A percentile compares a stretch with the other conserved stretches of the same genome.
Evolutionary conservation across 1,140 invertebrate species (phyloP).

Genomic region (Zaprionus camerounensis): DNA sequence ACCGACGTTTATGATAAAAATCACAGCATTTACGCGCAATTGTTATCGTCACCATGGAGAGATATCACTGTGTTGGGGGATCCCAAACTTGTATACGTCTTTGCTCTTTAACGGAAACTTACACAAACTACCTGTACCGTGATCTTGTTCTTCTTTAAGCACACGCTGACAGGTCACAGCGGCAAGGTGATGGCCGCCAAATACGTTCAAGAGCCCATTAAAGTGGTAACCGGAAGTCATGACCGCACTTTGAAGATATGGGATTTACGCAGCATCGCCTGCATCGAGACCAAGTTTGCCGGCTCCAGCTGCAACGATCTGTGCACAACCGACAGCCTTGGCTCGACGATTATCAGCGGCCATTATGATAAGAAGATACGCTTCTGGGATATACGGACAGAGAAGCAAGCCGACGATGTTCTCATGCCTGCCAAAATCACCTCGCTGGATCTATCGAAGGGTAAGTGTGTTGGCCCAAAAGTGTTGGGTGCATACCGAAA

Average conservation of each 20-base stretch:
- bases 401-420: constrained; percentile 92
- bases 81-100: not conserved
- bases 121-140: constrained; percentile 35
- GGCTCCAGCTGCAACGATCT: constrained; percentile 98
- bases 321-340: constrained; percentile 93
- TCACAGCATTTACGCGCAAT: not conserved
- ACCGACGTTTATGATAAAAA: not conserved
- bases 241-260: constrained; percentile 98
- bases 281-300: constrained; percentile 98
- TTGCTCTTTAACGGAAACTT: constrained; percentile 50
- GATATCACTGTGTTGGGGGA: not conserved
- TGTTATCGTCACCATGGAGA: not conserved
- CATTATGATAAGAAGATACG: constrained; percentile 98
- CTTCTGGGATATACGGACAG: constrained; percentile 97
- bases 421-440: constrained; percentile 96
- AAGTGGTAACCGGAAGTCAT: constrained; percentile 96
- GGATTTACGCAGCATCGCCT: constrained; percentile 96
- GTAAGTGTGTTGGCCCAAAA: constrained; percentile 85
- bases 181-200: constrained; percentile 97
- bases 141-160: constrained; percentile 86
- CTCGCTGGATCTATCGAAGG: constrained; percentile 96
- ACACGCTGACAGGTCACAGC: constrained; percentile 98
- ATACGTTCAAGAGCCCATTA: constrained; percentile 94
- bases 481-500: not conserved
- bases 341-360: constrained; percentile 97